These are phyloP conservation scores for Acrocera orbiculus DNA, from an alignment of 2,888 invertebrate species.

Conservation along the genomic window DNA sequence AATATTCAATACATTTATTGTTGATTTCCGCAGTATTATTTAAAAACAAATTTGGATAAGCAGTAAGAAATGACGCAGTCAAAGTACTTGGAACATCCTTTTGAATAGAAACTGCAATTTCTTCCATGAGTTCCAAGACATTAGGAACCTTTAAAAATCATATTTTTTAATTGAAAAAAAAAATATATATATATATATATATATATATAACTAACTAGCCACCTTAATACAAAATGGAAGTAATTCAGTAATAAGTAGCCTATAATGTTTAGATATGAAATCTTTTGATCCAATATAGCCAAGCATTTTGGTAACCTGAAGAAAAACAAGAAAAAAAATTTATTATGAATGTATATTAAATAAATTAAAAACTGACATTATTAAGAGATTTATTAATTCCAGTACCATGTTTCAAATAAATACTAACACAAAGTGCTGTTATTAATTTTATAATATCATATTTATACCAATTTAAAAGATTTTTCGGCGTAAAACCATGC, in stretches of 20 bases:
- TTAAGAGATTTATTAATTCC: slow-evolving; percentile 20
- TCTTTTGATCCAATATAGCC: slow-evolving; percentile 51
- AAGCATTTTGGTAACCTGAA: slow-evolving; percentile 42
- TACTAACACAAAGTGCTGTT: slow-evolving; percentile 20
- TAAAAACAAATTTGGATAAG: slow-evolving; percentile 52
- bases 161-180: neutral
- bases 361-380: slow-evolving; percentile 16
- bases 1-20: slow-evolving; percentile 41
- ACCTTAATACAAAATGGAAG: slow-evolving; percentile 40
- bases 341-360: neutral
- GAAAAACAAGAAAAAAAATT: slow-evolving; percentile 1
- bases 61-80: slow-evolving; percentile 46
- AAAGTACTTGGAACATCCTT: slow-evolving; percentile 42
- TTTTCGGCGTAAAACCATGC: slow-evolving; percentile 21
- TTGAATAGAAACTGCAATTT: slow-evolving; percentile 41
- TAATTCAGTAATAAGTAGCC: slow-evolving; percentile 47
- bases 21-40: slow-evolving; percentile 40
- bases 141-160: slow-evolving; percentile 7
- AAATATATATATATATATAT: neutral
- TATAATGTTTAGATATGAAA: slow-evolving; percentile 49
- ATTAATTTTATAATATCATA: slow-evolving; percentile 23
- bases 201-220: slow-evolving; percentile 14
- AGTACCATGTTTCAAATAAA: slow-evolving; percentile 21
- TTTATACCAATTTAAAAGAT: slow-evolving; percentile 29
- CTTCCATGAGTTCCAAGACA: slow-evolving; percentile 40